Base-by-base conservation (phyloP, 2,888 invertebrate genomes). In the Amphimallon solstitiale region DNA sequence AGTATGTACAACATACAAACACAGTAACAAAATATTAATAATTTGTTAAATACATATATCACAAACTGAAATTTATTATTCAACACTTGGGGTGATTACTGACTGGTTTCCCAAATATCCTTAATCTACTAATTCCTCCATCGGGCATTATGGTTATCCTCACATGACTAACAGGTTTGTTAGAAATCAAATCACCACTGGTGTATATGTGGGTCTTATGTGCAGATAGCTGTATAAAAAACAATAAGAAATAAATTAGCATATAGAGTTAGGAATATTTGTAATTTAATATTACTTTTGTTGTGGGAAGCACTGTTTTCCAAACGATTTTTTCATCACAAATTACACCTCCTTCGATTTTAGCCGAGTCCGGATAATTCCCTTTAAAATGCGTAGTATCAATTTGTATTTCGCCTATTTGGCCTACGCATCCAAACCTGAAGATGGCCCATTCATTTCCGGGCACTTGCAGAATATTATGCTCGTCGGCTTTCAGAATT, bases 301-400 rank as follows among this genome's bases (percentile, higher is more conserved):
- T 83, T 12, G 83, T 82, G 17, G 83, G 81, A 40, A 88, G 74
- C 65, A 88, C 79, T 12, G 77, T 82, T 38, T 75, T 78, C 88
- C 88, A 88, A 10, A 70, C 73, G 9, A 70, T 51, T 52, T 61
- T 23, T 4, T 34, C 65, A 45, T 43, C 21, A 12, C 71, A 52
- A 9, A 84, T 73, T 45, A 80, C 75, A 0, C 81, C 77, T 14
- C 86, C 88, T 74, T 89, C 87, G 61, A 89, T 79, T 77, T 83
- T 85, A 15, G 88, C 82, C 0, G 85, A 85, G 74, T 89, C 88
- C 0, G 89, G 89, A 73, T 84, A 89, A 77, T 89, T 89, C 49
- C 89, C 89, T 79, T 88, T 88, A 77, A 89, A 89, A 74, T 88
- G 86, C 9, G 83, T 82, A 1, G 89, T 89, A 72, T 89, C 88